Evolutionary conservation across 2,797 vertebrate species (phyloP).

Genomic region (Leptoclinus maculatus): DNA sequence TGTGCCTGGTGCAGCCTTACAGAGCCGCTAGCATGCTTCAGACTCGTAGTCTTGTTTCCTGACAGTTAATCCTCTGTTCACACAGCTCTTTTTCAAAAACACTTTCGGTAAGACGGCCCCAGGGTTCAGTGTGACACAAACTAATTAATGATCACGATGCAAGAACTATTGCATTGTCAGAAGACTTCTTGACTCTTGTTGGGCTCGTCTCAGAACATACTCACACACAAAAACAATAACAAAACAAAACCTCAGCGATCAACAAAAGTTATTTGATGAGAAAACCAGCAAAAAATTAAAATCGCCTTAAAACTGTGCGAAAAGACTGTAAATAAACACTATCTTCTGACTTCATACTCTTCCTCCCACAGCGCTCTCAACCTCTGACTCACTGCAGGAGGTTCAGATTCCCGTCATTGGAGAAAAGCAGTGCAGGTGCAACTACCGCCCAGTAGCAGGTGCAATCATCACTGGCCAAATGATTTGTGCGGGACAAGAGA

Average conservation of each 20-base stretch:
- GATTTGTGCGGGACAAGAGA: constrained; percentile 74
- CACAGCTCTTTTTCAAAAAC: neutral
- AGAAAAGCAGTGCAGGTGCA: constrained; percentile 54
- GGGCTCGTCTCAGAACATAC: neutral
- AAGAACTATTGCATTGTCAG: neutral
- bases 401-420: constrained; percentile 76
- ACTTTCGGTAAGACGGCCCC: neutral
- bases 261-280: neutral
- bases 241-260: neutral
- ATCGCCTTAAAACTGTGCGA: neutral
- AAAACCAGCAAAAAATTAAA: neutral
- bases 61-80: neutral
- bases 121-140: neutral
- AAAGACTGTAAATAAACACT: neutral
- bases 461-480: constrained; percentile 57
- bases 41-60: neutral
- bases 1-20: neutral
- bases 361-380: constrained; percentile 27
- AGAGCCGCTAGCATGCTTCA: too few species aligned
- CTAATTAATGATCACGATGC: neutral
- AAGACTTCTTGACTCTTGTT: neutral
- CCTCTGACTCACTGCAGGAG: constrained; percentile 67
- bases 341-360: neutral
- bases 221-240: neutral
- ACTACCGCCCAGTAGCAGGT: fast-evolving